Base-by-base conservation (phyloP, 2,113 vertebrate species). In the Gymnorhina tibicen region DNA sequence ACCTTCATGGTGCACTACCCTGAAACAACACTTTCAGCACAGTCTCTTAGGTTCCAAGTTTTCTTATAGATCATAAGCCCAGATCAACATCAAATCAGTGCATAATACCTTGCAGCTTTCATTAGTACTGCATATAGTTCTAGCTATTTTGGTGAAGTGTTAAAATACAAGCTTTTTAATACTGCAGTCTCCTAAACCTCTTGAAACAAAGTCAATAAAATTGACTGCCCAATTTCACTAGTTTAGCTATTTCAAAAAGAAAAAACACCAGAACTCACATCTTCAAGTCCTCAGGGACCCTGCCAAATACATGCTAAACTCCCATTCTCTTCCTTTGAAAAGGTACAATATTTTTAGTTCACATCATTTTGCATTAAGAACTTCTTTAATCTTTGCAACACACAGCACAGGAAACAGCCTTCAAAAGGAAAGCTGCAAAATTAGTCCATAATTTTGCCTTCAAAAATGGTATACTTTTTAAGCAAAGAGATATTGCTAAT, bases 321-420 rank as follows among this genome's bases (percentile, higher is more conserved):
- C 63, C 37, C 50, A 44, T 90, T 83, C 59, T 76, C 78, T 76
- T 86, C 23, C 59, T 94, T 74, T 67, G 47, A 89, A 95, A 77
- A 86, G 30, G 35, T 87, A 49, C 35, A 80, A 37, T 74, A 74
- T 90, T 93, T 92, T 89, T 67, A 91, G 75, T 77, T 84, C 63
- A 70, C 59, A 92, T 91, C 63, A 67, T 84, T 86, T 77, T 67
- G 47, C 68, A 91, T 78, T 89, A 95, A 86, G 64, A 89, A n/a
- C 30, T 35, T 82, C 69, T 97, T 87, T 89, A 74, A 93, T 93
- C 89, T 96, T 67, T n/a, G 47, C 52, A 87, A 82, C 30, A 87
- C 16, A 42, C 12, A 78, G 47, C 5, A 8, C 39, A 52, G 28
- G 56, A 85, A 96, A 63, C 64, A 76, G 74, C 66, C 81, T 85